Base-by-base conservation (phyloP, 2,888 invertebrate species). In the Nomada lathburiana region DNA sequence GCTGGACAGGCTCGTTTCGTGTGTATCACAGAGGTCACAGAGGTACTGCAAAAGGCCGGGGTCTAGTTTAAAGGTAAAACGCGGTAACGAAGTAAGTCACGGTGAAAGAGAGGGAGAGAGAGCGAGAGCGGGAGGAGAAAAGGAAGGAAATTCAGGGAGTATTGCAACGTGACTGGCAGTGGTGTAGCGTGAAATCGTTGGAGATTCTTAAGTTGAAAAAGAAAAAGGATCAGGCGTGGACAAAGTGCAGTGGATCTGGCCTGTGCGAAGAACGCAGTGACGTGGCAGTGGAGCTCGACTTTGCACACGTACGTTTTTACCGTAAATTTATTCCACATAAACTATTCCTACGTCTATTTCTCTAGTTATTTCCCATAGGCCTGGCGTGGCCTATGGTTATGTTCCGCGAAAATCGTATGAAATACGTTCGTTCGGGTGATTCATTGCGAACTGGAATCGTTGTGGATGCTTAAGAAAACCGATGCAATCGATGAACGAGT, bases 261-360 rank as follows among this genome's bases (percentile, higher is more conserved):
- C 74, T 62, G 74, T 70, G 84, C 44, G 59, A 79, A 50, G 69
- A 65, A 75, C 29, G 55, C 74, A 36, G 70, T 71, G 76, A 80
- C 59, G 53, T 26, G 74, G 60, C 65, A 76, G 63, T 65, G 85
- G 70, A 70, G 71, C 65, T 76, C 63, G 70, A 79, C 73, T 70
- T 76, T 74, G 68, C 68, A 47, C 85, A 79, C 84, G 84, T 82
- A 82, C 85, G 82, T 82, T 84, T 79, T 85, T 84, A 83, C 76
- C 80, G 70, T 44, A 44, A 81, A 72, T 64, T 76, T 70, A 53
- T 64, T 70, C 16, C 57, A 42, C 60, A 67, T 47, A 64, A 69
- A 83, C 59, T 55, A 47, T 68, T 60, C 52, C 62, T 57, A 67
- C 60, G 68, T 75, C 26, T 69, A 13, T 47, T 52, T 50, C 76